Evolutionary conservation across 1,140 invertebrate species (phyloP).

Genomic region (Drosophila triauraria): DNA sequence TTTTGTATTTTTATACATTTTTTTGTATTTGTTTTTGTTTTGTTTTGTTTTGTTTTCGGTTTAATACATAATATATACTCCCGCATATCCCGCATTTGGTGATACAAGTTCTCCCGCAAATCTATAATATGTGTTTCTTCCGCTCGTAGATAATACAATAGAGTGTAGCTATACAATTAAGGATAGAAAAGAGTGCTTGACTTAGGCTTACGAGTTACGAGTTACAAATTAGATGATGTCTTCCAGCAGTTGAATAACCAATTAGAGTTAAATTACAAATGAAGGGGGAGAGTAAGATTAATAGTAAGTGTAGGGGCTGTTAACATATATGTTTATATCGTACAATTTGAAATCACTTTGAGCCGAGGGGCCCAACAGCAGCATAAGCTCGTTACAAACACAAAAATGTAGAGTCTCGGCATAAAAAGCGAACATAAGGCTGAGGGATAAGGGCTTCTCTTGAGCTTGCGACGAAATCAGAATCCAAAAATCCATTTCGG

Average conservation of each 20-base stretch:
- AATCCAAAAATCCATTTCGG: conserved; percentile 26
- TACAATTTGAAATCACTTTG: conserved; percentile 75
- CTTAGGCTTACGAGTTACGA: conserved; percentile 61
- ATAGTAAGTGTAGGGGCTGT: conserved; percentile 51
- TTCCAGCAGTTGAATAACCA: conserved; percentile 64
- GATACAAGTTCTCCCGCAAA: conserved; percentile 72
- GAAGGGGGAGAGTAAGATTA: conserved; percentile 40
- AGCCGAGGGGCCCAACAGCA: conserved; percentile 52
- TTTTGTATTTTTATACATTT: conserved; percentile 79
- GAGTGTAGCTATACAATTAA: conserved; percentile 74
- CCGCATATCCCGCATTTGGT: conserved; percentile 70
- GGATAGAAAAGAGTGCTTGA: conserved; percentile 73
- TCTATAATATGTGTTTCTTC: conserved; percentile 63
- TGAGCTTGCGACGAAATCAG: conserved; percentile 10
- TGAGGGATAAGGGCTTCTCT: conserved; percentile 3
- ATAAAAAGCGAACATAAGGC: conserved; percentile 40
- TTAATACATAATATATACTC: conserved; percentile 73
- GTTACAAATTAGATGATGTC: conserved; percentile 62
- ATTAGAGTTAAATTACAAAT: conserved; percentile 59
- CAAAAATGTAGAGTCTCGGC: conserved; percentile 35
- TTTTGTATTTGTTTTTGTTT: conserved; percentile 67
- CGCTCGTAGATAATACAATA: conserved; percentile 67
- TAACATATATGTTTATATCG: conserved; percentile 56
- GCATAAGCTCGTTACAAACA: conserved; percentile 58
- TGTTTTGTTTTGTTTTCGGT: conserved; percentile 63